These are phyloP conservation scores for Gymnocephalus cernua DNA, from an alignment of 2,113 vertebrate species.

Conservation along the genomic window DNA sequence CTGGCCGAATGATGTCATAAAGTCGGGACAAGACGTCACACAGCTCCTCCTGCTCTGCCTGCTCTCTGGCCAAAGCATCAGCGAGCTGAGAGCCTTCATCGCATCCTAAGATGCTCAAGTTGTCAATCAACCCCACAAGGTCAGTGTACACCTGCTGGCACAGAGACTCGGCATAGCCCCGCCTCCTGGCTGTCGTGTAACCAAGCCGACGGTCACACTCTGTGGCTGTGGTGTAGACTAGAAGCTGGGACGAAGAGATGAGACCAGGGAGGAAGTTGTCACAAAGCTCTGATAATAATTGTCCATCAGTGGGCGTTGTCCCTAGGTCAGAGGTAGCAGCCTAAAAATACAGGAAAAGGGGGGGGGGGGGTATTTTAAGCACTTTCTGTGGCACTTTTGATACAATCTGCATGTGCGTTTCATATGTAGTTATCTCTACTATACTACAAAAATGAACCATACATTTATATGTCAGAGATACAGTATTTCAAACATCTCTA, in stretches of 20 bases:
- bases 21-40: slow-evolving; percentile 70
- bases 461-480: too few species aligned
- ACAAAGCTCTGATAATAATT: slow-evolving; percentile 76
- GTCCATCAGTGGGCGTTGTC: slow-evolving; percentile 3
- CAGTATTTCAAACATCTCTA: not conserved
- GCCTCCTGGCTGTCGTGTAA: slow-evolving; percentile 76
- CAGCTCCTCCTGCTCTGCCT: slow-evolving; percentile 75
- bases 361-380: too few species aligned
- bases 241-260: slow-evolving; percentile 68
- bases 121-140: slow-evolving; percentile 73
- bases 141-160: slow-evolving; percentile 82
- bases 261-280: slow-evolving; percentile 80
- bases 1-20: slow-evolving; percentile 74
- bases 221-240: slow-evolving; percentile 78
- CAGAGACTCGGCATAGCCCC: slow-evolving; percentile 73
- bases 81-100: not conserved
- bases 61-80: slow-evolving; percentile 59
- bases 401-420: not conserved
- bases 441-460: too few species aligned
- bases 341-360: slow-evolving; percentile 28
- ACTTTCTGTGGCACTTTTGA: not conserved
- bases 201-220: slow-evolving; percentile 71
- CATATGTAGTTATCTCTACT: not conserved
- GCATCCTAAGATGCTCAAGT: not conserved
- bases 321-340: not conserved